These are phyloP conservation scores for Neoseiulus cucumeris DNA, from an alignment of 1,140 invertebrate species.

Conservation along the genomic window DNA sequence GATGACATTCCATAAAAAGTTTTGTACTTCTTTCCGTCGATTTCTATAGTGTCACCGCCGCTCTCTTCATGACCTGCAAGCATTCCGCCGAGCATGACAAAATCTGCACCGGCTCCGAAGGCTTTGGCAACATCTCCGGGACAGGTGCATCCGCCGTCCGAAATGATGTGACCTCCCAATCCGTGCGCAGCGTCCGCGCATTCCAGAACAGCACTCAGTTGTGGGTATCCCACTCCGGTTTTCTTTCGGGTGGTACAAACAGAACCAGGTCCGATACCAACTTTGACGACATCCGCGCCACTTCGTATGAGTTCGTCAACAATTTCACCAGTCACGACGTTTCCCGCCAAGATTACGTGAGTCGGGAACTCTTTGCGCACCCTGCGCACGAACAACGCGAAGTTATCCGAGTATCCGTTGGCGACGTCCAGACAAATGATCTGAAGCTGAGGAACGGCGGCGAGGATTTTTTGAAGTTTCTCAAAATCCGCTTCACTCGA, in stretches of 20 bases:
- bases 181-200: no score
- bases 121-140: constrained; percentile 88
- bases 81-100: constrained; percentile 92
- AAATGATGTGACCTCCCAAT: no score
- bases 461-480: constrained; percentile 45
- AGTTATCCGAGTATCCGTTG: constrained; percentile 85
- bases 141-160: constrained; percentile 80
- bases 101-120: constrained; percentile 84
- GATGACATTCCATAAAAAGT: constrained; percentile 91
- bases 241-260: no score
- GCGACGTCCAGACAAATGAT: constrained; percentile 86
- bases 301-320: constrained; percentile 80
- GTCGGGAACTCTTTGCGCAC: constrained; percentile 54
- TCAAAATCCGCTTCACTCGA: constrained; percentile 59
- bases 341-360: constrained; percentile 84
- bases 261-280: no score
- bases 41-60: constrained; percentile 62
- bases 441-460: constrained; percentile 41
- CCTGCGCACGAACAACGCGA: constrained; percentile 69
- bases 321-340: constrained; percentile 92
- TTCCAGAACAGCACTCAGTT: no score
- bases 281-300: no score
- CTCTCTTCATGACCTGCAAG: constrained; percentile 84
- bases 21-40: constrained; percentile 64
- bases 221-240: no score